Evolutionary conservation across 2,113 vertebrate species (phyloP).

Genomic region (Pitta sordida): DNA sequence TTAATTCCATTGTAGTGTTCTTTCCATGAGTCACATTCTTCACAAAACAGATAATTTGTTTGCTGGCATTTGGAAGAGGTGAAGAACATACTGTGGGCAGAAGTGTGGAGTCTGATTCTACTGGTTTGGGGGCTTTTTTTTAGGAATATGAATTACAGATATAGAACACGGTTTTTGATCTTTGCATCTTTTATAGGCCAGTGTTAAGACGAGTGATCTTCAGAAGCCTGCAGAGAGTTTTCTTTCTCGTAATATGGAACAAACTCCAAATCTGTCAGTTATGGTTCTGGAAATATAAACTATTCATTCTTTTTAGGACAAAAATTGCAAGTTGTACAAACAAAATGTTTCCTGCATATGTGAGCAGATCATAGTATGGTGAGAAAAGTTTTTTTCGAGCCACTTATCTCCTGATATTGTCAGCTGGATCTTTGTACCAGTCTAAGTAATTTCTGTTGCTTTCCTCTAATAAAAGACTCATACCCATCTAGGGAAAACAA

Average conservation of each 20-base stretch:
- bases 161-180: neutral
- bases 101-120: neutral
- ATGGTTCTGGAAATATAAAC: neutral
- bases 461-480: neutral
- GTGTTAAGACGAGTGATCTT: neutral
- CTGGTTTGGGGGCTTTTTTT: neutral
- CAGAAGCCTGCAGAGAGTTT: neutral
- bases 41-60: neutral
- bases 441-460: neutral
- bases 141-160: neutral
- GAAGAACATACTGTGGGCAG: neutral
- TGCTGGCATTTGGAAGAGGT: neutral
- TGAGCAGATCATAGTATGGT: neutral
- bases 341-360: accelerated
- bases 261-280: neutral
- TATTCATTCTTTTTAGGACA: neutral
- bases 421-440: neutral
- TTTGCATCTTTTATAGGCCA: neutral
- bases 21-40: neutral
- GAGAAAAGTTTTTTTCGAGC: neutral
- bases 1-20: neutral
- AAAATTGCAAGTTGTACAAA: neutral
- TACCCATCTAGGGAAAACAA: neutral
- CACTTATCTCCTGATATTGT: neutral
- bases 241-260: neutral